Conservation (phyloP, 1,140 invertebrate species). For the Drosophila pseudoananassae region DNA sequence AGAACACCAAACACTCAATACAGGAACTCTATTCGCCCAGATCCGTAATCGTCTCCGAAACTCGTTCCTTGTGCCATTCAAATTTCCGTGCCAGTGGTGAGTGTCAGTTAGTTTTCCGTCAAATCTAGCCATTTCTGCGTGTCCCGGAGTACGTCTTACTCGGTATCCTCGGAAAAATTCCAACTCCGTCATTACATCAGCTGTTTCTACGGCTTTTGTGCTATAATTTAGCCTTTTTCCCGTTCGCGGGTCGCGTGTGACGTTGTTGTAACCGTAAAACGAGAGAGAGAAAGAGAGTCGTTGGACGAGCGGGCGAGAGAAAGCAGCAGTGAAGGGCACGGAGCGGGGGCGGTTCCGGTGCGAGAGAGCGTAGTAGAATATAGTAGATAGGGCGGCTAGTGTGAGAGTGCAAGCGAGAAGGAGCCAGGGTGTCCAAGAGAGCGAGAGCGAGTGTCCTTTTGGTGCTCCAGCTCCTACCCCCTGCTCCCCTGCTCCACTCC, state of each 20-base stretch:
- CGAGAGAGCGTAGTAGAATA: conserved; percentile 46
- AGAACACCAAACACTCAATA: conserved; percentile 16
- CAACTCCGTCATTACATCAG: conserved; percentile 34
- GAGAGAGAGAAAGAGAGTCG: conserved; percentile 21
- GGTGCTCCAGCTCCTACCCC: conserved; percentile 9
- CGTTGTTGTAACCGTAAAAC: conserved; percentile 66
- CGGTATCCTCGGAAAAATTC: neutral
- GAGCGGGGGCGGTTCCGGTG: conserved; percentile 58
- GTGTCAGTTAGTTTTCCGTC: conserved; percentile 27
- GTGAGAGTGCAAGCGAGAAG: conserved; percentile 22
- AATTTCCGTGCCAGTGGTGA: conserved; percentile 32
- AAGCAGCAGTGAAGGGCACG: conserved; percentile 16
- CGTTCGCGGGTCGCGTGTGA: conserved; percentile 49
- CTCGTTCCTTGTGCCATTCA: conserved; percentile 47
- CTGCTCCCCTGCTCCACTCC: conserved; percentile 9
- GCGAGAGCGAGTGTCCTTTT: conserved; percentile 55
- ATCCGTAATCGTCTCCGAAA: conserved; percentile 11
- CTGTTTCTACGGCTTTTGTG: conserved; percentile 31
- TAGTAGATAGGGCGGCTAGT: conserved; percentile 36
- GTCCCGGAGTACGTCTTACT: neutral
- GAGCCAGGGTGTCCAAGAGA: conserved; percentile 25
- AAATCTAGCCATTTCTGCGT: conserved; percentile 11
- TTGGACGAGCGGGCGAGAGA: conserved; percentile 6
- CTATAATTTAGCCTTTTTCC: conserved; percentile 35
- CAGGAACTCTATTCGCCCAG: conserved; percentile 4